phyloP scores from a whole-genome alignment of 2,797 vertebrate genomes.

The Eulemur mongoz region DNA sequence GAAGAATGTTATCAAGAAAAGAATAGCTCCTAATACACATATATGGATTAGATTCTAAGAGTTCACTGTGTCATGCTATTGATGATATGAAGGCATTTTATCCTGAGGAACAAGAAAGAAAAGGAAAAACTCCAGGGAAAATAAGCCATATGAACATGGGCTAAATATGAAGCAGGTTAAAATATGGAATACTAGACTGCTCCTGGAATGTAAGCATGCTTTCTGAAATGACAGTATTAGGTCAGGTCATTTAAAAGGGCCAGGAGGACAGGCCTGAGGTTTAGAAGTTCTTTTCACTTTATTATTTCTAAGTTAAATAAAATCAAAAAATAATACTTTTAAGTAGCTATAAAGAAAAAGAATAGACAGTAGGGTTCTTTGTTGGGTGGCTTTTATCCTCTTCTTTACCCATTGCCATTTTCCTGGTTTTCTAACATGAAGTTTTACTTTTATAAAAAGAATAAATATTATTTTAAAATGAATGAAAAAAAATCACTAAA shows the following conservation, averaged over 20 bases:
- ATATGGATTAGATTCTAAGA: background rate
- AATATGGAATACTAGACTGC: background rate
- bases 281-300: background rate
- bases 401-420: background rate
- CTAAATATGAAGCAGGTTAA: background rate
- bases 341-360: background rate
- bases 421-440: constrained; percentile 1
- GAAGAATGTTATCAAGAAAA: background rate
- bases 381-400: background rate
- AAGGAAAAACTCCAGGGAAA: background rate
- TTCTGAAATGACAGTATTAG: background rate
- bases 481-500: constrained; percentile 23
- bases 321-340: background rate
- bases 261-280: background rate
- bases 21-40: background rate
- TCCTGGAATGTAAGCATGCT: background rate
- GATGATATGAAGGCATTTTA: background rate
- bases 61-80: background rate
- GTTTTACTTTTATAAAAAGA: background rate
- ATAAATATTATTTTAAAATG: constrained; percentile 27
- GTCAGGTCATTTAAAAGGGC: background rate
- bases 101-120: background rate
- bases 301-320: constrained; percentile 31
- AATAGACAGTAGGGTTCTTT: background rate
- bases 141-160: background rate